phyloP scores from a whole-genome alignment of 30 jellyfish, hydroid and myxozoan genomes.

The Cassiopea xamachana region DNA sequence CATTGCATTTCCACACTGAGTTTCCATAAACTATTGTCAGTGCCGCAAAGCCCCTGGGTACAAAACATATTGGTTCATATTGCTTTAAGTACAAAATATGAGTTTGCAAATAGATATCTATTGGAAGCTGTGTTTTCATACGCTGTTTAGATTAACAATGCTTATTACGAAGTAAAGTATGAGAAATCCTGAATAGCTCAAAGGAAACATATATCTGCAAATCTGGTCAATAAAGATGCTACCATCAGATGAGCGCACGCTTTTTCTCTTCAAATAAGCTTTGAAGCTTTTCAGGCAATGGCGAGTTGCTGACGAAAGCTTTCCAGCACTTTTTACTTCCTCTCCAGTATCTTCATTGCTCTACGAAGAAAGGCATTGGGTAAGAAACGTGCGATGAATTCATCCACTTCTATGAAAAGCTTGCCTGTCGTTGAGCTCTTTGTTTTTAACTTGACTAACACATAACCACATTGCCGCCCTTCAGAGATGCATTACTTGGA shows the following conservation, averaged over 20 bases:
- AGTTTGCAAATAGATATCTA: too few relatives aligned
- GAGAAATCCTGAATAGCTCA: background rate
- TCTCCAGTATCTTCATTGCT: background rate
- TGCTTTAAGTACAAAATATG: too few relatives aligned
- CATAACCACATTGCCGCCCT: too few relatives aligned
- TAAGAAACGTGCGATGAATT: background rate
- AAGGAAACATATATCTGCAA: constrained; percentile 18
- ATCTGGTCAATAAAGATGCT: background rate
- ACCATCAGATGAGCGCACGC: background rate
- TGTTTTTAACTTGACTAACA: too few relatives aligned
- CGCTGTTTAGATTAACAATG: background rate
- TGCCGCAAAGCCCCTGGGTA: too few relatives aligned
- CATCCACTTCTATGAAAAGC: too few relatives aligned
- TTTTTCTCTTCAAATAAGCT: background rate
- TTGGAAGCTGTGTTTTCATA: background rate
- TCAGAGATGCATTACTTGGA: too few relatives aligned
- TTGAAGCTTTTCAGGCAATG: background rate
- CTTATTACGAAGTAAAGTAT: background rate
- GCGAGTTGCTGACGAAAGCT: background rate
- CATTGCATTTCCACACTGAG: too few relatives aligned
- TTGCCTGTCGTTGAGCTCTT: too few relatives aligned
- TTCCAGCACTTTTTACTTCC: background rate
- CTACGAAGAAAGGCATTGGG: background rate
- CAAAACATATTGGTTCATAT: too few relatives aligned
- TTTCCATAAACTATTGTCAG: too few relatives aligned